These are phyloP conservation scores for Sparus aurata DNA, from an alignment of 2,797 vertebrate species.

Conservation along the genomic window DNA sequence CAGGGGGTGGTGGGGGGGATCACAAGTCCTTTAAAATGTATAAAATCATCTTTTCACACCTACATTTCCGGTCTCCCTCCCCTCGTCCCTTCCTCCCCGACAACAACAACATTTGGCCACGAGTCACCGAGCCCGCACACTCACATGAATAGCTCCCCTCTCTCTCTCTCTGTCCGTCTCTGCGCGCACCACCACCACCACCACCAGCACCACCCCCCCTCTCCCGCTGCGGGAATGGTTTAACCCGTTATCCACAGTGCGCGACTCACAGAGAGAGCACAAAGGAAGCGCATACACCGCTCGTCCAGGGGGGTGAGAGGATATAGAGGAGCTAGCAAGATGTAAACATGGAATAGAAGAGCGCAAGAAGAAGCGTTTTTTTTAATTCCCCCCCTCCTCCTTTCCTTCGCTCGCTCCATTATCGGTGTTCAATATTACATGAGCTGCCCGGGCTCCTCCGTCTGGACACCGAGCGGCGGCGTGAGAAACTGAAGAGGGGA, in stretches of 20 bases:
- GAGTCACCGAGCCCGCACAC: constrained; percentile 72
- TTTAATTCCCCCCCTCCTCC: constrained; percentile 34
- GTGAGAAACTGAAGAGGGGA: constrained; percentile 39
- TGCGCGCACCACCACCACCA: not conserved
- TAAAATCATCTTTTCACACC: too few relatives aligned
- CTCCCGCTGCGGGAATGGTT: constrained; percentile 73
- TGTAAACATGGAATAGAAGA: constrained; percentile 75
- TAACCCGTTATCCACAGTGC: constrained; percentile 65
- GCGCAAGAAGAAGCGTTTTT: constrained; percentile 47
- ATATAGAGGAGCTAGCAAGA: constrained; percentile 34
- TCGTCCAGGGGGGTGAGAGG: constrained; percentile 26
- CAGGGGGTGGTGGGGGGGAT: not conserved
- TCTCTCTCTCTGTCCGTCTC: not conserved
- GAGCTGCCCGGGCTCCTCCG: constrained; percentile 54
- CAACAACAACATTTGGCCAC: constrained; percentile 82
- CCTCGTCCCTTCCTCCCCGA: constrained; percentile 60
- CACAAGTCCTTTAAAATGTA: not conserved
- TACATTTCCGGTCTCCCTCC: not conserved
- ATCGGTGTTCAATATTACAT: constrained; percentile 61
- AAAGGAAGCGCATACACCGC: constrained; percentile 69
- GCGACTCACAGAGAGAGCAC: constrained; percentile 68
- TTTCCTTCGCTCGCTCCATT: constrained; percentile 34
- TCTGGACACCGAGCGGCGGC: constrained; percentile 40
- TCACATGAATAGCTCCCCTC: constrained; percentile 45
- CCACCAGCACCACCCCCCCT: constrained; percentile 41